These are phyloP conservation scores for Brachyhypopomus occidentalis DNA, from an alignment of 2,113 vertebrate genomes.

Conservation along the genomic window DNA sequence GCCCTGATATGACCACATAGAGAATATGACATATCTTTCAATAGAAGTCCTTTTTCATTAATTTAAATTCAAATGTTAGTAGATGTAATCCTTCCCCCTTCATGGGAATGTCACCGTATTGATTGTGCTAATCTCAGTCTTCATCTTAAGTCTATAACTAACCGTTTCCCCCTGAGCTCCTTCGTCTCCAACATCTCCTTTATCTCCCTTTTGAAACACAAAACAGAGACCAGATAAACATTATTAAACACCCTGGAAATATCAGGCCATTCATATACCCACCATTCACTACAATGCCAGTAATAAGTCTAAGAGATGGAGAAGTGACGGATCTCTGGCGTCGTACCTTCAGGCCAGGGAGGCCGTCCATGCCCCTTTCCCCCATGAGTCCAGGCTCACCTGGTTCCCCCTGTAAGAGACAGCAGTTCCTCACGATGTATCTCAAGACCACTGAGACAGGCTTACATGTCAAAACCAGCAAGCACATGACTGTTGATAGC, in stretches of 20 bases:
- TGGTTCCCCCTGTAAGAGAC: conserved; percentile 66
- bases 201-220: conserved; percentile 69
- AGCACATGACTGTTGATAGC: no score
- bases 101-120: no score
- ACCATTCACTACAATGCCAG: not conserved
- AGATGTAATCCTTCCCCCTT: no score
- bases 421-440: not conserved
- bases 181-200: conserved; percentile 71
- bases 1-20: conserved; percentile 71
- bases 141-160: not conserved
- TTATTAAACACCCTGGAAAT: not conserved
- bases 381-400: conserved; percentile 68
- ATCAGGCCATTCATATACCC: not conserved
- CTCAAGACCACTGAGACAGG: not conserved
- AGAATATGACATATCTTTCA: not conserved
- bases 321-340: not conserved
- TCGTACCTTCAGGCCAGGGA: conserved; percentile 71
- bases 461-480: not conserved
- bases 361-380: conserved; percentile 73
- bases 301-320: not conserved
- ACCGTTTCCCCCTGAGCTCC: conserved; percentile 69
- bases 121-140: not conserved
- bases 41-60: no score
- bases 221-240: not conserved
- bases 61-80: no score